phyloP scores from a whole-genome alignment of 2,797 vertebrate genomes.

The Phrynocephalus guinanensis region DNA sequence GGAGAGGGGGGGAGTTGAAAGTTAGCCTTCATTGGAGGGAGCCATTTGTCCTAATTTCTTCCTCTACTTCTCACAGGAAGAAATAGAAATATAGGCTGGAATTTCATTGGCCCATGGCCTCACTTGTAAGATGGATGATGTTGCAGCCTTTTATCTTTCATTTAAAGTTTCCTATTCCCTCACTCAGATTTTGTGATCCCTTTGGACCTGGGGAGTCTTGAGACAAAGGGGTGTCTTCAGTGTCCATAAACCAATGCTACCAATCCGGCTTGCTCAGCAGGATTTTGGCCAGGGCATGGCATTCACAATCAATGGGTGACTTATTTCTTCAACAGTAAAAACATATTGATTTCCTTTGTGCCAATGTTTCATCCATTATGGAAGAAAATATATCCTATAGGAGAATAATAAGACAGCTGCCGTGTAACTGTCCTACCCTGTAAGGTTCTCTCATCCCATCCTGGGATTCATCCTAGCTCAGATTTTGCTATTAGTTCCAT shows the following conservation, averaged over 20 bases:
- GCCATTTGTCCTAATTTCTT: conserved; percentile 50
- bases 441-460: background rate
- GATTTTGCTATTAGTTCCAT: background rate
- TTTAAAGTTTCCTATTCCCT: background rate
- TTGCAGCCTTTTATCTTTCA: background rate
- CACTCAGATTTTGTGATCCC: background rate
- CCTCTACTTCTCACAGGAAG: conserved; percentile 18
- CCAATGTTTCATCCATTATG: background rate
- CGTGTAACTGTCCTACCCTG: background rate
- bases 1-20: conserved; percentile 47
- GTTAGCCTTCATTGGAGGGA: conserved; percentile 37
- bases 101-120: too few species aligned
- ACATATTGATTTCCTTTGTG: background rate
- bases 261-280: too few species aligned
- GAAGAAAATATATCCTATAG: background rate
- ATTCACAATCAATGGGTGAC: background rate
- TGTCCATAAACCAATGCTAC: too few species aligned
- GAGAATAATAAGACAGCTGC: background rate
- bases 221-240: too few species aligned
- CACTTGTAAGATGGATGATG: background rate
- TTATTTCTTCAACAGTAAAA: background rate
- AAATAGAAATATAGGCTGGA: background rate
- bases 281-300: background rate
- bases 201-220: too few species aligned
- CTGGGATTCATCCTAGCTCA: background rate